Conservation (phyloP, 2,113 vertebrate genomes). For the Lophochroa leadbeateri region DNA sequence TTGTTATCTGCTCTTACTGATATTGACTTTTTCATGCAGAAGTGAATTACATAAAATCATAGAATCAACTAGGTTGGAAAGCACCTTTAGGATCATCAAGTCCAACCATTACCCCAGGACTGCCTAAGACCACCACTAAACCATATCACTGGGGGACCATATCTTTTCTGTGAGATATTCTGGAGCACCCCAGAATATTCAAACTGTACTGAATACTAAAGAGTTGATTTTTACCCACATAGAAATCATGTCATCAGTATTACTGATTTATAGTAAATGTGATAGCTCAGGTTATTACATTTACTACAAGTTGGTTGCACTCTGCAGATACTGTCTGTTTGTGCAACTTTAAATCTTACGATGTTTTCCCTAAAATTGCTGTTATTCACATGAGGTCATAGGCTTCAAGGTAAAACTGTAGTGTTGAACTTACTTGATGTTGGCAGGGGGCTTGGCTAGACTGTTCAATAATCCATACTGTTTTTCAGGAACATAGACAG, state of each 20-base stretch:
- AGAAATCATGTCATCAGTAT: not conserved
- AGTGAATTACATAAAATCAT: not conserved
- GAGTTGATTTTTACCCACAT: not conserved
- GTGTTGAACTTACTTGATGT: not conserved
- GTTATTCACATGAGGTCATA: accelerated
- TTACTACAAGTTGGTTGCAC: accelerated
- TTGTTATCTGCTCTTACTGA: not conserved
- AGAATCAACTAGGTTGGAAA: not conserved
- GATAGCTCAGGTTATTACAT: not conserved
- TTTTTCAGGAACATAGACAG: not conserved
- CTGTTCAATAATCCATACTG: not conserved
- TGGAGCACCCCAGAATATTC: not conserved
- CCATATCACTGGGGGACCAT: not conserved
- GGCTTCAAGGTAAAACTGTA: not conserved
- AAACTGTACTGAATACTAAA: not conserved
- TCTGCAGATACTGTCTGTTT: not conserved
- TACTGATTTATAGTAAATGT: not conserved
- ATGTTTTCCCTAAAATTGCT: not conserved
- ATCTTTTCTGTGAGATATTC: not conserved
- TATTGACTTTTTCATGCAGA: not conserved
- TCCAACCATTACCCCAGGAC: not conserved
- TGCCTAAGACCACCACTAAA: not conserved
- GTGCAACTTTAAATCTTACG: not conserved
- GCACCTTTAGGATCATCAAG: not conserved
- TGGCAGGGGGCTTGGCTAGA: not conserved